Evolutionary conservation across 2,113 vertebrate genomes (phyloP).

Genomic region (Atherinomorus stipes): DNA sequence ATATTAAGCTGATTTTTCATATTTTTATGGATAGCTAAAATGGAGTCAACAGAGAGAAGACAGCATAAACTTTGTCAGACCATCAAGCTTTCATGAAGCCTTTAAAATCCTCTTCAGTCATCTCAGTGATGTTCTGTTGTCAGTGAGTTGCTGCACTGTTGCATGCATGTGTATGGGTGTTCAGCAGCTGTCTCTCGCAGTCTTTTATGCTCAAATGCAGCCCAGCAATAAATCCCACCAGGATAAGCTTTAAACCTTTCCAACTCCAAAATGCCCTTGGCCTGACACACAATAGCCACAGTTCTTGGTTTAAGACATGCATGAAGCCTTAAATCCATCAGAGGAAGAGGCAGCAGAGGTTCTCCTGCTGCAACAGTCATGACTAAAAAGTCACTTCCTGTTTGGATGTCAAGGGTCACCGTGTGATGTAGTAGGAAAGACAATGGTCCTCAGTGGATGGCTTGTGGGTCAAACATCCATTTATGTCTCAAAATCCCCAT

Average conservation of each 20-base stretch:
- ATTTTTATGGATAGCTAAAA: not conserved
- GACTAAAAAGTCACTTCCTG: conserved; percentile 57
- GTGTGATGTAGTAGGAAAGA: conserved; percentile 3
- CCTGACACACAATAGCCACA: conserved; percentile 46
- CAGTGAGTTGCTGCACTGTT: conserved; percentile 11
- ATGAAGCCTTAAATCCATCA: conserved; percentile 21
- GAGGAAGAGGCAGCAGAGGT: conserved; percentile 20
- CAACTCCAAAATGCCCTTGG: conserved; percentile 57
- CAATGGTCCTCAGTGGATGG: conserved; percentile 5
- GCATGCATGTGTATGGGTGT: conserved; percentile 15
- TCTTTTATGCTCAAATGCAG: conserved; percentile 26
- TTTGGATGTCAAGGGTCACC: conserved; percentile 10
- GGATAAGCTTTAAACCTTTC: conserved; percentile 58
- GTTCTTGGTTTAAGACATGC: conserved; percentile 20
- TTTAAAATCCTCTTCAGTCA: not conserved
- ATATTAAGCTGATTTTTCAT: conserved; percentile 5
- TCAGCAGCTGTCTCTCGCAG: conserved; percentile 27
- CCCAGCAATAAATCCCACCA: conserved; percentile 47
- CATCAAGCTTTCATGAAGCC: conserved; percentile 11
- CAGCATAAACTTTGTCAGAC: conserved; percentile 19
- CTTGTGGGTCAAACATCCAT: conserved; percentile 64
- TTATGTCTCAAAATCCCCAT: conserved; percentile 46
- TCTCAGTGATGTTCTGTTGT: conserved; percentile 8
- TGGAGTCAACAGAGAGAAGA: not conserved
- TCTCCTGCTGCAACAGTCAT: conserved; percentile 29